Base-by-base conservation (phyloP, 2,113 vertebrate genomes). In the Hemibagrus wyckioides region DNA sequence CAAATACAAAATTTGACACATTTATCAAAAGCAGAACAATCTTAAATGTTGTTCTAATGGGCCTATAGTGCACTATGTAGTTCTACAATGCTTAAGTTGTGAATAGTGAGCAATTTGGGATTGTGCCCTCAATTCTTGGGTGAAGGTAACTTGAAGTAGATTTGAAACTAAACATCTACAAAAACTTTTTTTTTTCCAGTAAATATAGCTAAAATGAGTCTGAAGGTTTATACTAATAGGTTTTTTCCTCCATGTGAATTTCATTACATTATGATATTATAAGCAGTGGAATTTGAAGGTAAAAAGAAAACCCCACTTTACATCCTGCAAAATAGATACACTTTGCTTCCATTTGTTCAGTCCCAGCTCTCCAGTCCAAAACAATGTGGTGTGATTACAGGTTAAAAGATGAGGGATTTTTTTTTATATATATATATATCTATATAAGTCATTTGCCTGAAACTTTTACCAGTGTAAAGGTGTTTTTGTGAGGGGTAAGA, bases 401-500 rank as follows among this genome's bases (percentile, higher is more conserved):
- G 76, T 81, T 69, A 39, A 61, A 13, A 23, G 4, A 30, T 4
- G 30, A 41, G n/a, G 54, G 5, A 50, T 36, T 39, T 79, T 85
- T 88, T 15, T 82, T 79, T 41, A 39, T n/a, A n/a, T n/a, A n/a
- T n/a, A n/a, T n/a, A n/a, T n/a, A n/a, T n/a, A n/a, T n/a, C n/a
- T n/a, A n/a, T n/a, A n/a, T n/a, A n/a, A n/a, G 88, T 95, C 93
- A 95, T 96, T 95, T 95, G 93, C 94, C 95, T 95, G 94, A 91
- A 92, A 88, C 90, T 94, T 95, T 91, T 94, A 94, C 95, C 92
- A 19, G 92, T 25, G 52, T 67, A 92, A 93, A 92, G 92, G 92
- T 88, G 90, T 94, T 95, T 94, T 93, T 83, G 75, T 85, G 90
- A 87, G 89, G 92, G 94, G 94, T 96, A 94, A 95, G 93, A 86